Percentiles rank a stretch among this genome's conserved stretches.
phyloP scores from a whole-genome alignment of 2,888 invertebrate species.

The Crioceris asparagi region DNA sequence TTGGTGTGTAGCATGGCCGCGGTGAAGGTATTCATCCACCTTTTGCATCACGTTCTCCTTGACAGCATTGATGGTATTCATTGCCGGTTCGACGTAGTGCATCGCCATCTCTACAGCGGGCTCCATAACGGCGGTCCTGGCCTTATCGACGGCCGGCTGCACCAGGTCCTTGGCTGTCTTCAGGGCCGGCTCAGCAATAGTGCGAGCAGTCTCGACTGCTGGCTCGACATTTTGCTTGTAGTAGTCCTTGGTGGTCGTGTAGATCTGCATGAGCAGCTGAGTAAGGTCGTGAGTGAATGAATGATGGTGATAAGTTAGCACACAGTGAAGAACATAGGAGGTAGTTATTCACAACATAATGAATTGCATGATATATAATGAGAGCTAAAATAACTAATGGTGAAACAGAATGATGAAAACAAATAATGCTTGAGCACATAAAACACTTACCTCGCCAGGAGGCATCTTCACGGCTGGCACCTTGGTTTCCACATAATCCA shows the following conservation, averaged over 20 bases:
- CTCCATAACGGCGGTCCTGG: constrained; percentile 22
- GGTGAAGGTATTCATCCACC: constrained; percentile 27
- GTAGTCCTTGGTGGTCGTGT: constrained; percentile 36
- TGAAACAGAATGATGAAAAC: too few species aligned
- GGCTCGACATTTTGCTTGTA: constrained; percentile 32
- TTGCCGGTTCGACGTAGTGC: constrained; percentile 25
- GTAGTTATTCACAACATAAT: too few species aligned
- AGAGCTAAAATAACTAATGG: too few species aligned
- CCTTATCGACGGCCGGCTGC: constrained; percentile 26
- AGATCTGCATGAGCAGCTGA: too few species aligned
- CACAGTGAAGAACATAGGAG: too few species aligned
- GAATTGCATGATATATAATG: too few species aligned
- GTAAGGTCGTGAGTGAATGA: too few species aligned
- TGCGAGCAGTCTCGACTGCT: constrained; percentile 27
- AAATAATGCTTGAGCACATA: too few species aligned
- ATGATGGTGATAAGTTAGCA: too few species aligned
- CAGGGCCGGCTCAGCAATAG: constrained; percentile 25
- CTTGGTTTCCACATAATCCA: constrained; percentile 45
- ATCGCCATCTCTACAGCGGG: constrained; percentile 24
- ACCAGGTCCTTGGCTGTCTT: constrained; percentile 22
- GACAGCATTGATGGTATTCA: constrained; percentile 26
- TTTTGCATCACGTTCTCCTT: constrained; percentile 29
- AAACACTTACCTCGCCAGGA: constrained; percentile 43
- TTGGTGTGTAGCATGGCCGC: constrained; percentile 12
- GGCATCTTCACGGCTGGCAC: constrained; percentile 46